These are phyloP conservation scores for Wasmannia auropunctata DNA, from an alignment of 1,140 invertebrate species.

Conservation along the genomic window DNA sequence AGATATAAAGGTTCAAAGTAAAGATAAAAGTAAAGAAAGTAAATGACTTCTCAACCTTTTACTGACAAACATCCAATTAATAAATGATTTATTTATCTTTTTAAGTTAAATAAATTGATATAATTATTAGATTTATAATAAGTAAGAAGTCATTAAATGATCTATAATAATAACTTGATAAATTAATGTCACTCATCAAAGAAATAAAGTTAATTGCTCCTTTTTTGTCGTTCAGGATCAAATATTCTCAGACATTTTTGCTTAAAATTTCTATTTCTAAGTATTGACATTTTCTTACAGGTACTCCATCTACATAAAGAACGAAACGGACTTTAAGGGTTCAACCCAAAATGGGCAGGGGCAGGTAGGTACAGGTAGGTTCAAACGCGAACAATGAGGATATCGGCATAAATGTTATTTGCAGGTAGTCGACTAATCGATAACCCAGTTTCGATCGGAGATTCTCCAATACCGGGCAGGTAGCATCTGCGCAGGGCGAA, in stretches of 20 bases:
- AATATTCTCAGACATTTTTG: background rate
- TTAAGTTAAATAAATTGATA: too few species aligned
- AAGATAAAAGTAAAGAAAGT: too few species aligned
- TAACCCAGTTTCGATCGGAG: conserved; percentile 72
- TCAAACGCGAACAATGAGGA: background rate
- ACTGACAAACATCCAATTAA: background rate
- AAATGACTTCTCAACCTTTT: background rate
- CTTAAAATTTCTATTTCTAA: too few species aligned
- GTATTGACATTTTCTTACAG: background rate
- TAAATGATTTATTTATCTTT: too few species aligned
- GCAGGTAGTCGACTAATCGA: conserved; percentile 63
- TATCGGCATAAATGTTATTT: conserved; percentile 10
- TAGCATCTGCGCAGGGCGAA: conserved; percentile 47
- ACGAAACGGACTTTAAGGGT: background rate
- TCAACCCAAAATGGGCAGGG: background rate
- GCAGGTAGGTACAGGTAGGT: background rate
- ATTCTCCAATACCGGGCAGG: conserved; percentile 48
- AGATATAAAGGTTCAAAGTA: too few species aligned
- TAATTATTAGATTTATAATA: too few species aligned
- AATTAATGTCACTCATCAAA: background rate
- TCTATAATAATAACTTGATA: too few species aligned
- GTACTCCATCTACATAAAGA: background rate
- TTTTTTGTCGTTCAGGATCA: background rate
- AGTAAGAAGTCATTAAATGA: too few species aligned
- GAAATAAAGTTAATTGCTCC: background rate